Base-by-base conservation (phyloP, 2,113 vertebrate species). In the Spea bombifrons region DNA sequence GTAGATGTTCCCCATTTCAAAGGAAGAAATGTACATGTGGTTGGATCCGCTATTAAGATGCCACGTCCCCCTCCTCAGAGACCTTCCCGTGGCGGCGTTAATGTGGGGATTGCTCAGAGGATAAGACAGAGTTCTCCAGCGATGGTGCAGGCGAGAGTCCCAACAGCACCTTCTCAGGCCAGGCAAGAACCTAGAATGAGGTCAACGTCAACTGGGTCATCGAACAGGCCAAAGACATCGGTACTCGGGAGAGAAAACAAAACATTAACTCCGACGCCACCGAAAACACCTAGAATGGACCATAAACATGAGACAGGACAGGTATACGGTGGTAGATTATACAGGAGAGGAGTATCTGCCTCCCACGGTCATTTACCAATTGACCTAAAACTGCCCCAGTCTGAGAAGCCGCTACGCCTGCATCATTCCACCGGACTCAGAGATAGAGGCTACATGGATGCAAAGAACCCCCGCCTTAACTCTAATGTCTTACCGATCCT, bases 1-100 rank as follows among this genome's bases (percentile, higher is more conserved):
- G 90, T 96, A 65, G 90, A 94, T 7, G 83, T 95, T 67, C 94
- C 95, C 61, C 94, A 91, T 49, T 95, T 94, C 47, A 49, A 94
- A 48, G 95, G 95, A 7, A 87, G 93, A 71, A 94, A 84, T 83
- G 88, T 96, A 46, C 59, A 94, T 46, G 92, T 97, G 66, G 92
- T 96, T 83, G 94, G 91, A 65, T 88, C 86, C 49, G 84, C 86
- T 5, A 82, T 94, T 61, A 90, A 85, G 85, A 89, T 85, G 55
- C 85, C 89, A 63, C 84, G 77, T 61, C 68, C 17, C n/a, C 45
- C 30, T 7, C 55, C 4, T 15, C 81, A 71, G 17, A 86, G 30
- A 74, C 82, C 45, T 8, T 4, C 52, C 71, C 48, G 45, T 4
- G 9, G 44, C 7, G 10, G 10, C 3, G 53, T 70, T 2, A 70